These are phyloP conservation scores for Psix sp. DNA, from an alignment of 1,140 invertebrate genomes.

Conservation along the genomic window DNA sequence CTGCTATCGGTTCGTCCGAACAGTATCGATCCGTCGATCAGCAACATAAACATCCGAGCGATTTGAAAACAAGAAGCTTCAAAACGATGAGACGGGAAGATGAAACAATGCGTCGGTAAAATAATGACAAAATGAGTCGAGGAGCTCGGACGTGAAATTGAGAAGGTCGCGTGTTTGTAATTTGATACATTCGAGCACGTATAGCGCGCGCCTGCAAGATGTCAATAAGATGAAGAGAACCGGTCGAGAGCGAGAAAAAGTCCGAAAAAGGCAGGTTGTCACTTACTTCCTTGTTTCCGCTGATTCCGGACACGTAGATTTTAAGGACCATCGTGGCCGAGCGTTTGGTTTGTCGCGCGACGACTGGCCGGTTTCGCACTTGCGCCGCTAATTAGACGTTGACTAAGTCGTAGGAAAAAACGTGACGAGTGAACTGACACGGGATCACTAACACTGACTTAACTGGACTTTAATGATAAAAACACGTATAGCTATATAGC, in stretches of 20 bases:
- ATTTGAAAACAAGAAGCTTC: neutral
- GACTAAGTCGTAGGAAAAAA: constrained; percentile 41
- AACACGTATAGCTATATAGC: constrained; percentile 56
- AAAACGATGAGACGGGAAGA: neutral
- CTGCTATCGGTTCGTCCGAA: no score
- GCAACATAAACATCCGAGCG: no score
- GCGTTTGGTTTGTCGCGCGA: constrained; percentile 25
- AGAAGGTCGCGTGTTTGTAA: constrained; percentile 39
- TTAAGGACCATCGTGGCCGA: constrained; percentile 86
- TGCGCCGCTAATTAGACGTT: constrained; percentile 48
- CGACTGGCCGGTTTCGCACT: constrained; percentile 50
- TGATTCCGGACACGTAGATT: constrained; percentile 92
- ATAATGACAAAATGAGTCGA: neutral
- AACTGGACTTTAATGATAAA: constrained; percentile 60
- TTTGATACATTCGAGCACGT: constrained; percentile 31
- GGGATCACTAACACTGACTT: constrained; percentile 56
- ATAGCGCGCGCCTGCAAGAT: constrained; percentile 3
- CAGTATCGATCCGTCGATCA: no score
- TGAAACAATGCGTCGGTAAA: neutral
- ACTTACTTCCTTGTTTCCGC: constrained; percentile 92
- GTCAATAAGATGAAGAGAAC: constrained; percentile 27
- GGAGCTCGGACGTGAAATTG: constrained; percentile 14
- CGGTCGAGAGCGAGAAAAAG: neutral
- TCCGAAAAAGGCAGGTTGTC: constrained; percentile 1
- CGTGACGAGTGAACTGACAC: constrained; percentile 47